These are phyloP conservation scores for Pipa parva DNA, from an alignment of 2,113 vertebrate species.

Conservation along the genomic window DNA sequence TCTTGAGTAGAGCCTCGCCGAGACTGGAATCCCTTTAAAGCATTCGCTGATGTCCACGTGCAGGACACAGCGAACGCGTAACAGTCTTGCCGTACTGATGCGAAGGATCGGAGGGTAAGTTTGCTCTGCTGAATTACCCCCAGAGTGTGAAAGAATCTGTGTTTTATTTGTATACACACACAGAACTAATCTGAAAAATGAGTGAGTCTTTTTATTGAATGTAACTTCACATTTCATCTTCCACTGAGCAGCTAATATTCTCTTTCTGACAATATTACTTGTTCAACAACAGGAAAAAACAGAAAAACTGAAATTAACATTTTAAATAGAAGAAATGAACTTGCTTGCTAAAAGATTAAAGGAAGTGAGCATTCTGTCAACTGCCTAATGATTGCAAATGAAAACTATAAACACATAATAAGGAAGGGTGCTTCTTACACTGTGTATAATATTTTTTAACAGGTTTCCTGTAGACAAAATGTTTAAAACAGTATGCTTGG, in stretches of 20 bases:
- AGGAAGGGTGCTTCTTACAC: background rate
- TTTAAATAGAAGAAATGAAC: slow-evolving; percentile 40
- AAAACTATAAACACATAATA: background rate
- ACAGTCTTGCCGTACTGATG: too few species aligned
- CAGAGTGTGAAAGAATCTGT: too few species aligned
- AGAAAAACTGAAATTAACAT: slow-evolving; percentile 34
- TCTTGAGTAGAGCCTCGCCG: too few species aligned
- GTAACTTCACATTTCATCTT: slow-evolving; percentile 6
- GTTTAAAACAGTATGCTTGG: slow-evolving; percentile 38
- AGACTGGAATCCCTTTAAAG: too few species aligned
- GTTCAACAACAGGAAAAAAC: slow-evolving; percentile 31
- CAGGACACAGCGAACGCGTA: too few species aligned
- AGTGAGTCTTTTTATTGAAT: slow-evolving; percentile 1
- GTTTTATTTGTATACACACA: too few species aligned
- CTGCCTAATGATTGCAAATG: slow-evolving; percentile 36
- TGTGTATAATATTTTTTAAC: slow-evolving; percentile 26
- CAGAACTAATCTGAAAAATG: background rate
- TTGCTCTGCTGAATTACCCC: too few species aligned
- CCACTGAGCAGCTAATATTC: slow-evolving; percentile 16
- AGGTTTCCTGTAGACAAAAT: slow-evolving; percentile 18
- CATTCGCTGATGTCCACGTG: too few species aligned
- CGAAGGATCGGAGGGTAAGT: too few species aligned
- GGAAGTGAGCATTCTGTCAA: slow-evolving; percentile 39
- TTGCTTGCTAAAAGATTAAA: slow-evolving; percentile 38
- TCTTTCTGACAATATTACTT: slow-evolving; percentile 14